phyloP scores from a whole-genome alignment of 2,888 invertebrate species.

The Nymphalis c-album region DNA sequence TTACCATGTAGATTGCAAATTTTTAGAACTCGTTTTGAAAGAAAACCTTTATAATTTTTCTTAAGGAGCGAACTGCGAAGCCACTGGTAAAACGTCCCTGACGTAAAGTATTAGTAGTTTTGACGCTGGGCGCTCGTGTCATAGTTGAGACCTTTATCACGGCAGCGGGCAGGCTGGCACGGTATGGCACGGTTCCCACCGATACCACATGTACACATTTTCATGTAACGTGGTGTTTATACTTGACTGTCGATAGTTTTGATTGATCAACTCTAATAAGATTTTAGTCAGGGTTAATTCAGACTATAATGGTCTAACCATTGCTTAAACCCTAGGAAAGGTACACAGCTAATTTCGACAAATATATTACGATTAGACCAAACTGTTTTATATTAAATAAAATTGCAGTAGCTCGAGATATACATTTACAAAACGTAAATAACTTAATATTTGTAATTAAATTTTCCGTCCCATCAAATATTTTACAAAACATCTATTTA shows the following conservation, averaged over 20 bases:
- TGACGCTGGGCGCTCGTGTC: slow-evolving; percentile 73
- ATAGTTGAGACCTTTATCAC: slow-evolving; percentile 71
- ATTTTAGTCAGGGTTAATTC: not conserved
- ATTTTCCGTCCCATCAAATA: too few species aligned
- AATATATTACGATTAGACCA: too few species aligned
- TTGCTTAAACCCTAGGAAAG: too few species aligned
- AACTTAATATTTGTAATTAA: too few species aligned
- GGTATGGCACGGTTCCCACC: slow-evolving; percentile 73
- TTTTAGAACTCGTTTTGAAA: slow-evolving; percentile 57
- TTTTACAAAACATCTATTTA: too few species aligned
- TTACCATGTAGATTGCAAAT: slow-evolving; percentile 47
- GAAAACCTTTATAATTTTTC: slow-evolving; percentile 39
- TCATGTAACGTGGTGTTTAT: slow-evolving; percentile 60
- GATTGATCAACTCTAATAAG: not conserved
- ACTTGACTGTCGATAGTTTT: slow-evolving; percentile 41
- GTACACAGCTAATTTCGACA: too few species aligned
- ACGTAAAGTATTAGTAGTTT: slow-evolving; percentile 72
- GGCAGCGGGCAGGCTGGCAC: slow-evolving; percentile 69
- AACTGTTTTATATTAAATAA: too few species aligned
- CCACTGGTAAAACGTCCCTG: slow-evolving; percentile 51
- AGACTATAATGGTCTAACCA: too few species aligned
- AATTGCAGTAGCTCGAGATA: too few species aligned
- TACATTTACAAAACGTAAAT: too few species aligned
- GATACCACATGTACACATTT: slow-evolving; percentile 69
- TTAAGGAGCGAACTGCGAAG: slow-evolving; percentile 3